phyloP scores from a whole-genome alignment of 2,797 vertebrate species.

The Enteromius viviparus region DNA sequence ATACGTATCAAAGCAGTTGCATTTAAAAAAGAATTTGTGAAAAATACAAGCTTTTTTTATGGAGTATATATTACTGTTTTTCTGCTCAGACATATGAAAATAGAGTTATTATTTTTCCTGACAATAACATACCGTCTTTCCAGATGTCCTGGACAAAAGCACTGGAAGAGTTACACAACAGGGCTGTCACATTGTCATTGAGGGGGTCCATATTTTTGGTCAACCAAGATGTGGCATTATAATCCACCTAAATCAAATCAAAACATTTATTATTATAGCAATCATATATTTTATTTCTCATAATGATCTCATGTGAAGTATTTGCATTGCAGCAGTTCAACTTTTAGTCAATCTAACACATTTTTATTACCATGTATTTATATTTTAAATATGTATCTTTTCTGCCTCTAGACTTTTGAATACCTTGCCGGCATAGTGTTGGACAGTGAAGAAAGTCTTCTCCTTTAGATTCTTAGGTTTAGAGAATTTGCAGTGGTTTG shows the following conservation, averaged over 20 bases:
- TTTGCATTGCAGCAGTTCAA: neutral
- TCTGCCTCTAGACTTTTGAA: slow-evolving; percentile 8
- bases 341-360: neutral
- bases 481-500: slow-evolving; percentile 90
- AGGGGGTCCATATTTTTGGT: slow-evolving; percentile 99
- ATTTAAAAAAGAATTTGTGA: neutral
- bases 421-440: slow-evolving; percentile 96
- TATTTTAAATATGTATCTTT: neutral
- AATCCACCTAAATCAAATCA: slow-evolving; percentile 84
- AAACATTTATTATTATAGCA: neutral
- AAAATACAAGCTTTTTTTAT: neutral
- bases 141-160: slow-evolving; percentile 92
- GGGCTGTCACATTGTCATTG: slow-evolving; percentile 91
- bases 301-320: neutral
- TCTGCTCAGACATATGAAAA: neutral
- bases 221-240: slow-evolving; percentile 91
- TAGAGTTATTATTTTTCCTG: neutral
- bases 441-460: slow-evolving; percentile 92
- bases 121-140: slow-evolving; percentile 88
- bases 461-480: slow-evolving; percentile 95
- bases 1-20: neutral
- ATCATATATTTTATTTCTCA: neutral
- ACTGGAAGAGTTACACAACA: slow-evolving; percentile 91
- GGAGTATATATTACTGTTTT: neutral
- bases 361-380: neutral